These are phyloP conservation scores for Ruditapes philippinarum DNA, from an alignment of 1,140 invertebrate species.

Conservation along the genomic window DNA sequence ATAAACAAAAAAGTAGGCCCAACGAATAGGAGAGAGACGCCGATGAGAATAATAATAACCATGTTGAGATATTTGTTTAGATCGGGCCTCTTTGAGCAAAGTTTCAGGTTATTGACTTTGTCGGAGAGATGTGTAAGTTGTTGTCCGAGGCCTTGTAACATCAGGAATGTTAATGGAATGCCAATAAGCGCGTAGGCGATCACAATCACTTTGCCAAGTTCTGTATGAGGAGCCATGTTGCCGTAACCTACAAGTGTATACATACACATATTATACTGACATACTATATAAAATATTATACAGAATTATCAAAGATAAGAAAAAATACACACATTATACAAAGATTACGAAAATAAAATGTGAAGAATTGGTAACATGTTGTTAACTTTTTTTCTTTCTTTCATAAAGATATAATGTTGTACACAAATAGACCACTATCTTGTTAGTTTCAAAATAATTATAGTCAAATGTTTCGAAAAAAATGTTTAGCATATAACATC, in stretches of 20 bases:
- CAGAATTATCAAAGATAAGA: too few species aligned
- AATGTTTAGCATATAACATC: too few species aligned
- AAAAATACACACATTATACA: too few species aligned
- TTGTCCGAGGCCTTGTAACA: slow-evolving; percentile 83
- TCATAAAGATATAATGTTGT: too few species aligned
- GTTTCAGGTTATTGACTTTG: slow-evolving; percentile 75
- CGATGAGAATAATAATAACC: slow-evolving; percentile 76
- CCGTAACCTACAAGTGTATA: slow-evolving; percentile 97
- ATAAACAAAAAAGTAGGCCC: slow-evolving; percentile 90
- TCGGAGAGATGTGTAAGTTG: slow-evolving; percentile 74
- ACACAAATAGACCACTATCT: too few species aligned
- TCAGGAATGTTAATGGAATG: slow-evolving; percentile 97
- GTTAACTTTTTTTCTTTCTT: too few species aligned
- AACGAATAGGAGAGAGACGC: slow-evolving; percentile 77
- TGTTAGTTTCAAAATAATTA: too few species aligned
- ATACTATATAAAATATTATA: too few species aligned
- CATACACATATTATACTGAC: too few species aligned
- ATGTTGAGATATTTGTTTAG: slow-evolving; percentile 81
- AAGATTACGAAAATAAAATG: too few species aligned
- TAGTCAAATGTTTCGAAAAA: too few species aligned
- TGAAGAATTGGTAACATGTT: too few species aligned
- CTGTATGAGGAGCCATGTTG: slow-evolving; percentile 95
- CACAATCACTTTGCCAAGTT: slow-evolving; percentile 95
- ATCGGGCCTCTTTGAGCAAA: slow-evolving; percentile 74
- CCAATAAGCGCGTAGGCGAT: slow-evolving; percentile 98